These are phyloP conservation scores for Hemithea aestivaria DNA, from an alignment of 2,888 invertebrate genomes.

Conservation along the genomic window DNA sequence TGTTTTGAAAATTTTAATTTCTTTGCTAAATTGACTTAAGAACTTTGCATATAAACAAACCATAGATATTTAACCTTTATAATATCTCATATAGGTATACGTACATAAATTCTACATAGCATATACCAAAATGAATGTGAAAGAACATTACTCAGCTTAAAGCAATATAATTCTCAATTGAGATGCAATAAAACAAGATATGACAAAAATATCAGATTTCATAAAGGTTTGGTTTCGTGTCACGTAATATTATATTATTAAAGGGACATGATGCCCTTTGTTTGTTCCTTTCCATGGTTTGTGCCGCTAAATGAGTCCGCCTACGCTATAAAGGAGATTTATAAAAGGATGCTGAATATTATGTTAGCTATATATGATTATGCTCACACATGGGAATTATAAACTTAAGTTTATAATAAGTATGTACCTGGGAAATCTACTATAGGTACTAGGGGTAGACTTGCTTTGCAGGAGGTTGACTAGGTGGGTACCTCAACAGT, in stretches of 20 bases:
- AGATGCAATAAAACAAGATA: constrained; percentile 74
- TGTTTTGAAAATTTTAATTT: no score
- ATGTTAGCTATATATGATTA: background rate
- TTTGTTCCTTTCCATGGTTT: constrained; percentile 52
- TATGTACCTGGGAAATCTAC: no score
- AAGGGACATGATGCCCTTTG: constrained; percentile 72
- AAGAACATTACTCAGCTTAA: constrained; percentile 42
- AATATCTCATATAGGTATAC: no score
- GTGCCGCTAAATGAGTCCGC: constrained; percentile 43
- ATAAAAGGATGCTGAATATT: constrained; percentile 7
- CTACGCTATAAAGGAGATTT: constrained; percentile 40
- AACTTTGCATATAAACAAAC: no score
- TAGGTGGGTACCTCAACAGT: no score
- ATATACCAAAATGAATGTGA: constrained; percentile 54
- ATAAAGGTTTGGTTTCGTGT: constrained; percentile 77
- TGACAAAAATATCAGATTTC: constrained; percentile 80
- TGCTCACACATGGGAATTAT: no score
- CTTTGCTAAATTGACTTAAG: no score
- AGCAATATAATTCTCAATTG: constrained; percentile 64
- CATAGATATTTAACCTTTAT: no score
- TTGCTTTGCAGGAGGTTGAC: no score
- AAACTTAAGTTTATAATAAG: no score
- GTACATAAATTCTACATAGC: constrained; percentile 3
- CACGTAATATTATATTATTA: constrained; percentile 75
- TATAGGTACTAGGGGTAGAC: no score